A percentile compares a stretch with the other conserved stretches of the same genome.
These are phyloP conservation scores for Oreochromis mossambicus DNA, from an alignment of 2,797 vertebrate species.

Conservation along the genomic window DNA sequence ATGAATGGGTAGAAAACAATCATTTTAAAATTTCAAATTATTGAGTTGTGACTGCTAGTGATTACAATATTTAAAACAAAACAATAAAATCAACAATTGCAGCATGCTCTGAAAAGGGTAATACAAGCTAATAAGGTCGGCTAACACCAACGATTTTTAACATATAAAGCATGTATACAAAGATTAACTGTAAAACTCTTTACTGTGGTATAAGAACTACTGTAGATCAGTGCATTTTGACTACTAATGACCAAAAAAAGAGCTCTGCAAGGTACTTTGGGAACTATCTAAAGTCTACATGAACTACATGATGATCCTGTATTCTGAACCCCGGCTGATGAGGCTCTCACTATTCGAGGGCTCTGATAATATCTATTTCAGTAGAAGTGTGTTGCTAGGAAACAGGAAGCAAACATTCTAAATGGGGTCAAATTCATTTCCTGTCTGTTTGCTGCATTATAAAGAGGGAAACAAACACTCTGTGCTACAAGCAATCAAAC, in stretches of 20 bases:
- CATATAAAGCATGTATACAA: not conserved
- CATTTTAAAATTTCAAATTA: not conserved
- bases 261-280: not conserved
- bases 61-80: not conserved
- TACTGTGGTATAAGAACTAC: not conserved
- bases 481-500: not conserved
- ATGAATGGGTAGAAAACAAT: not conserved
- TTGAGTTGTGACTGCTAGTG: not conserved
- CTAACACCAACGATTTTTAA: not conserved
- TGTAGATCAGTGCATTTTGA: not conserved
- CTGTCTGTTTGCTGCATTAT: not conserved
- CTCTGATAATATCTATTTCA: not conserved
- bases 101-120: not conserved
- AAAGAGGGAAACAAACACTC: not conserved
- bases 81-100: not conserved
- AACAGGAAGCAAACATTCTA: conserved; percentile 5
- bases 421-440: conserved; percentile 4
- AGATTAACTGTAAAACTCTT: not conserved
- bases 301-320: not conserved
- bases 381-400: conserved; percentile 1
- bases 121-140: not conserved
- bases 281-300: not conserved
- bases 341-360: not conserved
- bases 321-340: not conserved
- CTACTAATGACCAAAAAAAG: not conserved